Evolutionary conservation across 1,140 invertebrate species (phyloP).

Genomic region (Bombus breviceps): DNA sequence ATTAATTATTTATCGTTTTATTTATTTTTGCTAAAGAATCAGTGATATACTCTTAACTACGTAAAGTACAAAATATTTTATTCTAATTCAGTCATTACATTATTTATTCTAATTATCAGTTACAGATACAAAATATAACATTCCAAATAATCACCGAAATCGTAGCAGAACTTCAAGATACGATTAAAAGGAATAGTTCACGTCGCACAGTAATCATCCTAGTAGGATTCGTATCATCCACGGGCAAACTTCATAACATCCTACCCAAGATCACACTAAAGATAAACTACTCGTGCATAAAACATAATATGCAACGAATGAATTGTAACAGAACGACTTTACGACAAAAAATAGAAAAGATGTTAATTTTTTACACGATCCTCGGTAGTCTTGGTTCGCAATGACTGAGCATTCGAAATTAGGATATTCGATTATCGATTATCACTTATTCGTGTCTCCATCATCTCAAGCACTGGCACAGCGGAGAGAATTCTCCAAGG

Average conservation of each 20-base stretch:
- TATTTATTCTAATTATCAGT: neutral
- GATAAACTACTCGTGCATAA: conserved; percentile 12
- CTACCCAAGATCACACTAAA: neutral
- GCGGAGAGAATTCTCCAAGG: conserved; percentile 5
- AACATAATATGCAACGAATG: conserved; percentile 1
- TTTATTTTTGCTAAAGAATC: neutral
- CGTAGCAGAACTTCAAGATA: neutral
- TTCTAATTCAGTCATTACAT: neutral
- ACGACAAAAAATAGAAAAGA: neutral
- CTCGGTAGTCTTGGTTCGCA: neutral
- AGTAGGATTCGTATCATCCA: neutral
- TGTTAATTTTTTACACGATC: neutral
- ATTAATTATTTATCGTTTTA: neutral
- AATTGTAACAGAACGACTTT: neutral
- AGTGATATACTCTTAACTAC: neutral
- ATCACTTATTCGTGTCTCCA: conserved; percentile 36
- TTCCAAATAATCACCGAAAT: neutral
- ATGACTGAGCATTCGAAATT: neutral
- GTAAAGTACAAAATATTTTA: neutral
- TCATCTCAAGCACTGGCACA: conserved; percentile 21
- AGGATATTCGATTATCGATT: conserved; percentile 38
- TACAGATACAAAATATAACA: neutral
- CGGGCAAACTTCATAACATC: neutral
- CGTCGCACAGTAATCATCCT: neutral
- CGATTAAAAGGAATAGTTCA: neutral